These are phyloP conservation scores for Megalops cyprinoides DNA, from an alignment of 2,797 vertebrate genomes.

Conservation along the genomic window DNA sequence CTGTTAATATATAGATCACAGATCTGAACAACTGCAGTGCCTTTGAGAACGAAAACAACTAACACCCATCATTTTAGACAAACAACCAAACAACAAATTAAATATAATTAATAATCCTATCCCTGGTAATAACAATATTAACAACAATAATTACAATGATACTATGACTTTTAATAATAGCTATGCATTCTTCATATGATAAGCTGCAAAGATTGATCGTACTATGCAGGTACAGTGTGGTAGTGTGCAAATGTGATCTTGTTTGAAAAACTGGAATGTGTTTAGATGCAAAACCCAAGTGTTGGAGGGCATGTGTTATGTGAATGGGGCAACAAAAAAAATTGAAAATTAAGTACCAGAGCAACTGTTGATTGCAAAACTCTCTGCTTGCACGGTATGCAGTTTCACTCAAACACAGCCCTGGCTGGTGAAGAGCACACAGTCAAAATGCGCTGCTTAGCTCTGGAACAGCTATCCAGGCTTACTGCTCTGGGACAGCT, in stretches of 20 bases:
- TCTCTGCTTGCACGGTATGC: no score
- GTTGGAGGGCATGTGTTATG: no score
- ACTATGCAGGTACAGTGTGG: neutral
- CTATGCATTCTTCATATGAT: neutral
- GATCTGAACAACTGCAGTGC: conserved; percentile 39
- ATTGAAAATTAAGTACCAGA: no score
- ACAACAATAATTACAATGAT: conserved; percentile 55
- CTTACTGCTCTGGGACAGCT: no score
- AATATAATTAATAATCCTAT: conserved; percentile 50
- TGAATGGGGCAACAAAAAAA: no score
- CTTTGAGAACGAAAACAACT: conserved; percentile 35
- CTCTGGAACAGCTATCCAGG: no score
- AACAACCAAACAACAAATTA: conserved; percentile 56
- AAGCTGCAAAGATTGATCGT: neutral
- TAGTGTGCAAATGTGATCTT: neutral
- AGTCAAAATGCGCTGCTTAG: no score
- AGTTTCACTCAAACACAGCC: no score
- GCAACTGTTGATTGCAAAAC: no score
- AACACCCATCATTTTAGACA: conserved; percentile 53
- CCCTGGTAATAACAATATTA: conserved; percentile 39
- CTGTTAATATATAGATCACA: conserved; percentile 48
- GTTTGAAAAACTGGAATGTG: no score
- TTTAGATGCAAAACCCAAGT: no score
- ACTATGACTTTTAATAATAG: conserved; percentile 16
- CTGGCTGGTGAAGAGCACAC: no score